Evolutionary conservation across 2,888 invertebrate species (phyloP), one percentile per base, ranked within the genome.

Genomic region (Nesidiocoris tenuis): DNA sequence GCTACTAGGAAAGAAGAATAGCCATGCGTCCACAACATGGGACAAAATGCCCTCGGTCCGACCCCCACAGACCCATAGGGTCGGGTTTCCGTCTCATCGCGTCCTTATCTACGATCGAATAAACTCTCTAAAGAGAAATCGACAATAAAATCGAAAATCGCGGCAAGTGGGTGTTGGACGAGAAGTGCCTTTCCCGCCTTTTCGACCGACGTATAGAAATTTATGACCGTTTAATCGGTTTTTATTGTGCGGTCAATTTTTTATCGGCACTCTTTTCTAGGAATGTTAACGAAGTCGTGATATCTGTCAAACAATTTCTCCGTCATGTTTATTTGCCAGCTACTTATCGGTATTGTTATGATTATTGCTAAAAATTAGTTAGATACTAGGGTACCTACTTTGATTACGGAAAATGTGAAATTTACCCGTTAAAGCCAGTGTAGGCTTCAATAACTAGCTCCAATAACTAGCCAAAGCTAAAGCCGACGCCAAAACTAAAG

Each of bases 91-190:
- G 39, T 39, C 39, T 39, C 39, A 39, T 39, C 39, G 65, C 1
- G 39, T 24, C 12, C 39, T 65, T 65, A 65, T 65, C 65, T 65
- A 2, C 39, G 65, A 65, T 65, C 65, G 39, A 65, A 23, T 19
- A n/a, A 39, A 39, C 39, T 39, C 39, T 39, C 39, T 7, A 39
- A 65, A 39, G 5, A n/a, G 65, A 65, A 39, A 39, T 39, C 39
- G 39, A 39, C 39, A 12, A 39, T 39, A 39, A 39, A 39, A 39
- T 39, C 12, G 39, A 39, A 39, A 39, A 39, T 39, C 39, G 39
- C 39, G 12, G 39, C 39, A 39, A 39, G 39, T 39, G 39, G 39
- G 39, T 39, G 39, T 39, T 39, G 39, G 39, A 12, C 39, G 39
- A 39, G 39, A 39, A 39, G n/a, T 39, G 39, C 39, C 39, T 39